Conservation (phyloP, 2,113 vertebrate species). For the Mionectes macconnelli region DNA sequence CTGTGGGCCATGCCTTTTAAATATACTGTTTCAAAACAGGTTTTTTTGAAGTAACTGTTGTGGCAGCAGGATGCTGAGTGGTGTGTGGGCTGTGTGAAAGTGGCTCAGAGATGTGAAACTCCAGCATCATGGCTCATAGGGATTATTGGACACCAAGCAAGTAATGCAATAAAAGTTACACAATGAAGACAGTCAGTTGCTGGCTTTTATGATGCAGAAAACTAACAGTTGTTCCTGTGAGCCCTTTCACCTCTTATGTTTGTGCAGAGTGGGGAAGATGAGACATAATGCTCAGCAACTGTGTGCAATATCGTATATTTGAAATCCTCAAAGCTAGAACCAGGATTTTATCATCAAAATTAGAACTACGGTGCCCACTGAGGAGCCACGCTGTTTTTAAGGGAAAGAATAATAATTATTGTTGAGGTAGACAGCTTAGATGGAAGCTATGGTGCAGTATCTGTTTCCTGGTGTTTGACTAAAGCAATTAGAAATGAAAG, state of each 20-base stretch:
- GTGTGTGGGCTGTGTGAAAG: conserved; percentile 39
- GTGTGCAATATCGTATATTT: neutral
- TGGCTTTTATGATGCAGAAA: neutral
- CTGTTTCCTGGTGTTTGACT: neutral
- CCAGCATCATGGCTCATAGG: neutral
- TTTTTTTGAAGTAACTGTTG: conserved; percentile 10
- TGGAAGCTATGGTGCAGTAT: neutral
- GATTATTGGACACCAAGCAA: neutral
- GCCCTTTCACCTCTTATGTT: neutral
- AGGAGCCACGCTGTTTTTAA: neutral
- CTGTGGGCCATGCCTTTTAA: neutral
- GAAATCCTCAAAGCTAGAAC: neutral
- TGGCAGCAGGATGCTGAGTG: conserved; percentile 38
- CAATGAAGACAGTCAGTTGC: neutral
- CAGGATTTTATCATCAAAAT: neutral
- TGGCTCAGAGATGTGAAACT: conserved; percentile 19
- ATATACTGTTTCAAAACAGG: neutral
- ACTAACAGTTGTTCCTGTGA: neutral
- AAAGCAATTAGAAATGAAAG: neutral
- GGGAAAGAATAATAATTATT: neutral
- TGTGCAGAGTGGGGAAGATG: neutral
- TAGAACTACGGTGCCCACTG: neutral
- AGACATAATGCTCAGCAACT: neutral
- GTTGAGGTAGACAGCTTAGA: neutral
- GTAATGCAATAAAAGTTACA: neutral